A percentile compares a stretch with the other conserved stretches of the same genome.
These are phyloP conservation scores for Habroteleia sp. DNA, from an alignment of 2,888 invertebrate species.

Conservation along the genomic window DNA sequence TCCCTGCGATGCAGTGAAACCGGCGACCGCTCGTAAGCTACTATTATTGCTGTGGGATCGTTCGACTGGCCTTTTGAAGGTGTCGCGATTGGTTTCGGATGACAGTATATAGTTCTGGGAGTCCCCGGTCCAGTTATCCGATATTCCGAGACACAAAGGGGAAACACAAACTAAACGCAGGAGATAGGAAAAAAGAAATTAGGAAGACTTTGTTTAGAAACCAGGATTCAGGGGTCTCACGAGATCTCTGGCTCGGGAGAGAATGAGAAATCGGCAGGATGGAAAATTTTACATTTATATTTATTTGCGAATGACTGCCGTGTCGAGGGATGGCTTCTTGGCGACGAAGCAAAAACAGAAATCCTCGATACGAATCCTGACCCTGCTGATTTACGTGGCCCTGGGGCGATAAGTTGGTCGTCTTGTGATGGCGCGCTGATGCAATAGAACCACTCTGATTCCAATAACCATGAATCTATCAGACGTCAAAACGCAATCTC, in stretches of 20 bases:
- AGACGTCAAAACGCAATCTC: conserved; percentile 88
- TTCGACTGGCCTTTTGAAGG: conserved; percentile 73
- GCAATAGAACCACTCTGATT: conserved; percentile 82
- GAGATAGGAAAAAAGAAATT: conserved; percentile 36
- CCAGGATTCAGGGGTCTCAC: conserved; percentile 54
- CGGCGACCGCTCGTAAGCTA: conserved; percentile 61
- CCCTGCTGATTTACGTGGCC: conserved; percentile 74
- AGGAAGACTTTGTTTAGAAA: conserved; percentile 43
- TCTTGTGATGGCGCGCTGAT: conserved; percentile 64
- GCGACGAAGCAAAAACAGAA: conserved; percentile 61
- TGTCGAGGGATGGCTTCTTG: conserved; percentile 16
- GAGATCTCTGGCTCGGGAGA: conserved; percentile 5
- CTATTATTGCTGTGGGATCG: conserved; percentile 75
- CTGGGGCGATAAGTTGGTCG: conserved; percentile 71
- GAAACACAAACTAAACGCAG: conserved; percentile 23
- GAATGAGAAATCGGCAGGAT: conserved; percentile 16
- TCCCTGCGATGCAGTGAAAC: conserved; percentile 33
- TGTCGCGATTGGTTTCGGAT: conserved; percentile 80
- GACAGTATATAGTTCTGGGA: conserved; percentile 78
- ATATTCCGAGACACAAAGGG: conserved; percentile 57
- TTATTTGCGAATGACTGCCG: conserved; percentile 27
- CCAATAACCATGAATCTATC: conserved; percentile 92
- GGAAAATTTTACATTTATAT: conserved; percentile 55
- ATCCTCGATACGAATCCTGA: conserved; percentile 66
- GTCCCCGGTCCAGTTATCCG: conserved; percentile 80